Evolutionary conservation across 2,797 vertebrate species (phyloP).

Genomic region (Propithecus perrieri): DNA sequence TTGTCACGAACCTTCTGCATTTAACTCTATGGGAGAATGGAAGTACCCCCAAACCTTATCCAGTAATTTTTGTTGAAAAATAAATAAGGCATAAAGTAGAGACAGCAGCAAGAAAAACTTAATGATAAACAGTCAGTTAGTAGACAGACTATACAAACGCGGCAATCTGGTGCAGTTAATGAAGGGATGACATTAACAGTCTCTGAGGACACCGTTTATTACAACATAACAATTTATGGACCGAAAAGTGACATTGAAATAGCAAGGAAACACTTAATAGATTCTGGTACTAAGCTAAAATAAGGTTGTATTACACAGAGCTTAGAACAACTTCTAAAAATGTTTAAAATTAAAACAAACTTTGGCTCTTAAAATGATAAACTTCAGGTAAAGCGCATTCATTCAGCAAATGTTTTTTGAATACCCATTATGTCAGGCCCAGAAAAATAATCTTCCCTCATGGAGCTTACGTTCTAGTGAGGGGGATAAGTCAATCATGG

Average conservation of each 20-base stretch:
- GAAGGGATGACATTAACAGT: slow-evolving; percentile 45
- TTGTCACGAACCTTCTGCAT: not conserved
- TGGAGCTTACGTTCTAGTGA: not conserved
- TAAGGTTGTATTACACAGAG: not conserved
- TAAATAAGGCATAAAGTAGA: not conserved
- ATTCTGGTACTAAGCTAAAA: slow-evolving; percentile 45
- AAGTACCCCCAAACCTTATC: not conserved
- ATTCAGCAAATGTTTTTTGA: not conserved
- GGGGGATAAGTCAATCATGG: not conserved
- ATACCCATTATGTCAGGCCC: not conserved
- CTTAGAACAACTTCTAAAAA: slow-evolving; percentile 42
- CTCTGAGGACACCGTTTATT: slow-evolving; percentile 59
- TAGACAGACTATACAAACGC: slow-evolving; percentile 5
- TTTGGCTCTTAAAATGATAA: slow-evolving; percentile 29
- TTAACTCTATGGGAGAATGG: not conserved
- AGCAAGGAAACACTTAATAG: not conserved
- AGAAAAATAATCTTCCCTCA: not conserved
- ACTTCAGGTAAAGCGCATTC: not conserved
- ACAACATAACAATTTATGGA: slow-evolving; percentile 25
- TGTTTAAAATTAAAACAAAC: slow-evolving; percentile 20
- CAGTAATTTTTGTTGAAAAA: slow-evolving; percentile 41
- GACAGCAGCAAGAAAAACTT: not conserved
- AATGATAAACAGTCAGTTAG: slow-evolving; percentile 17
- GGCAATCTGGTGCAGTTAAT: slow-evolving; percentile 35
- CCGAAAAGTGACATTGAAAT: slow-evolving; percentile 18